A percentile compares a stretch with the other conserved stretches of the same genome.
phyloP scores from a whole-genome alignment of 2,888 invertebrate genomes.

The Eristalinus aeneus region DNA sequence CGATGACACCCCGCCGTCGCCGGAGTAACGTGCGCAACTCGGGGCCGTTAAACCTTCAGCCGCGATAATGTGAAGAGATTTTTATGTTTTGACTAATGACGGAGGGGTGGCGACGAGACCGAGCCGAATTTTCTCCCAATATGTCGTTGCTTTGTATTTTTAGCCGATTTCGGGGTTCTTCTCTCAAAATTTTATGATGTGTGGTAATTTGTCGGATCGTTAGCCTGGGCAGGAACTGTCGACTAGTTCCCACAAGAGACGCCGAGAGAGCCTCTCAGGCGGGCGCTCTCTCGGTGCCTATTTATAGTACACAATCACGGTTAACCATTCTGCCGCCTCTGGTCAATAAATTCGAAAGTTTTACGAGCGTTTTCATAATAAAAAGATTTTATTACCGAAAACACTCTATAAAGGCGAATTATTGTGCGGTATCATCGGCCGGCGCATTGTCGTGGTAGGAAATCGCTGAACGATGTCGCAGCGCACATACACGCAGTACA shows the following conservation, averaged over 20 bases:
- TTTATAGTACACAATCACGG: slow-evolving; percentile 64
- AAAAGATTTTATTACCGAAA: slow-evolving; percentile 72
- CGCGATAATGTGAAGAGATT: slow-evolving; percentile 48
- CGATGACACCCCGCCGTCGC: slow-evolving; percentile 46
- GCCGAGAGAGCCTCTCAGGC: not conserved
- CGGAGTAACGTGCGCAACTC: not conserved
- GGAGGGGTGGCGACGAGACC: not conserved
- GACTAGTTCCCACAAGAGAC: slow-evolving; percentile 23
- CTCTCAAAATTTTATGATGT: slow-evolving; percentile 77
- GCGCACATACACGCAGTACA: not conserved
- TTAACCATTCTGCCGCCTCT: slow-evolving; percentile 62
- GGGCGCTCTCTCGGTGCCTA: slow-evolving; percentile 21
- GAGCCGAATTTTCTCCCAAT: slow-evolving; percentile 11
- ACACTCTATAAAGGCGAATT: slow-evolving; percentile 71
- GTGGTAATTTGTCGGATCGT: slow-evolving; percentile 80
- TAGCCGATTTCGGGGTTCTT: slow-evolving; percentile 27
- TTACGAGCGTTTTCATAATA: slow-evolving; percentile 71
- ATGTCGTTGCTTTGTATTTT: slow-evolving; percentile 53
- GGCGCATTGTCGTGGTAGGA: slow-evolving; percentile 9
- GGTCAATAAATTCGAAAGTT: slow-evolving; percentile 71
- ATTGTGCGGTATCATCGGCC: slow-evolving; percentile 52
- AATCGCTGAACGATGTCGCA: slow-evolving; percentile 27
- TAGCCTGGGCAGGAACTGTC: slow-evolving; percentile 56
- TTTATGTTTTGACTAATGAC: slow-evolving; percentile 69
- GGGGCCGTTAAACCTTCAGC: slow-evolving; percentile 50